Percentiles rank a stretch among this genome's conserved stretches.
These are phyloP conservation scores for Automeris io DNA, from an alignment of 2,888 invertebrate genomes.

Conservation along the genomic window DNA sequence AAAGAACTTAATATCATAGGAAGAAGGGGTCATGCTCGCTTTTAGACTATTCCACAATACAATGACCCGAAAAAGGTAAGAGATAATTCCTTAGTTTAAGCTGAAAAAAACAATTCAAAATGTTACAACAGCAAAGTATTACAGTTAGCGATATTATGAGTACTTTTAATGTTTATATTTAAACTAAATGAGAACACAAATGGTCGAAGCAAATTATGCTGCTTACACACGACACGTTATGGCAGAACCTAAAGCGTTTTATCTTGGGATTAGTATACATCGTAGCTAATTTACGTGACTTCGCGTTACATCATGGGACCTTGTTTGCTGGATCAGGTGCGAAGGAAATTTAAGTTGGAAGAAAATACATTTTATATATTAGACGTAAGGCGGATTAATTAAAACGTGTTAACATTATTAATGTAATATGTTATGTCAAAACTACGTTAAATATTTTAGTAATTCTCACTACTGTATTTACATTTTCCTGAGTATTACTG, in stretches of 20 bases:
- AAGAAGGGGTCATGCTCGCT: no score
- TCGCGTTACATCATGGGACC: constrained; percentile 53
- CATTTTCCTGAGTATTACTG: no score
- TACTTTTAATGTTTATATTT: constrained; percentile 42
- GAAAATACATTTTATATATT: constrained; percentile 12
- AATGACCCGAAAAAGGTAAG: no score
- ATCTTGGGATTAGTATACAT: constrained; percentile 66
- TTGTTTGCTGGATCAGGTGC: constrained; percentile 55
- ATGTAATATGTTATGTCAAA: no score
- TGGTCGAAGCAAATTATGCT: constrained; percentile 60
- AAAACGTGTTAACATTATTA: no score
- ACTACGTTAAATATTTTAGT: no score
- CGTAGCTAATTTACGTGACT: constrained; percentile 68
- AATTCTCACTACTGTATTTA: no score
- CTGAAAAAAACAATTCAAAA: constrained; percentile 1
- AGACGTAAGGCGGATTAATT: background rate
- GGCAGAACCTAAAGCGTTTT: constrained; percentile 60
- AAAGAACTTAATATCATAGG: no score
- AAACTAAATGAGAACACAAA: constrained; percentile 45
- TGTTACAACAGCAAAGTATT: constrained; percentile 9
- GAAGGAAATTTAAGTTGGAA: constrained; percentile 28
- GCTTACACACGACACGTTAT: constrained; percentile 58
- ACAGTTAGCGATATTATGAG: constrained; percentile 25
- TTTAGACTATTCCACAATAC: no score
- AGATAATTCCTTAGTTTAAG: no score